A percentile compares a stretch with the other conserved stretches of the same genome.
Conservation (phyloP, 2,888 invertebrate genomes). For the Orchesella flavescens region DNA sequence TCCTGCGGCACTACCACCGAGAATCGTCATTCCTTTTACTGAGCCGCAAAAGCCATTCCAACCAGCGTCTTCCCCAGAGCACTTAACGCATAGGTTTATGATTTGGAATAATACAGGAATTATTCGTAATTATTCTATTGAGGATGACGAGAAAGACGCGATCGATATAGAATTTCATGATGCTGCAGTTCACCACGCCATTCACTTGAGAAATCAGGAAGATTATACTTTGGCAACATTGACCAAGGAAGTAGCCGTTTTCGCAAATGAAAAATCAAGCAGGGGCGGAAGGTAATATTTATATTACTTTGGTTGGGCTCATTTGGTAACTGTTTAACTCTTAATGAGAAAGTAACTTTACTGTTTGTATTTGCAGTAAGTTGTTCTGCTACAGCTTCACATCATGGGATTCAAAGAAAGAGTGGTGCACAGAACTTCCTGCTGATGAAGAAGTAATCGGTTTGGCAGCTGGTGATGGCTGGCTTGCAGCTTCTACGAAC, state of each 20-base stretch:
- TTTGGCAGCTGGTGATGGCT: slow-evolving; percentile 79
- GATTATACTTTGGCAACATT: slow-evolving; percentile 92
- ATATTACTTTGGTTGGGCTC: too few species aligned
- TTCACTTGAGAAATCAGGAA: slow-evolving; percentile 89
- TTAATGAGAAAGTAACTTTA: slow-evolving; percentile 75
- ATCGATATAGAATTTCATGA: slow-evolving; percentile 98
- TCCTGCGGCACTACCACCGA: slow-evolving; percentile 7
- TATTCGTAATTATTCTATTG: slow-evolving; percentile 84
- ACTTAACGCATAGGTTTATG: slow-evolving; percentile 87
- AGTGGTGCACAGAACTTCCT: slow-evolving; percentile 88
- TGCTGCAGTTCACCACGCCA: slow-evolving; percentile 87
- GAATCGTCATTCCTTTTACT: slow-evolving; percentile 66
- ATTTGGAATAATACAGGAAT: slow-evolving; percentile 95
- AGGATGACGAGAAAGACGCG: slow-evolving; percentile 78
- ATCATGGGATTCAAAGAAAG: slow-evolving; percentile 82
- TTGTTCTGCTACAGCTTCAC: slow-evolving; percentile 84
- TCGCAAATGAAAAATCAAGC: slow-evolving; percentile 78
- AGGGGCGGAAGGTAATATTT: slow-evolving; percentile 61
- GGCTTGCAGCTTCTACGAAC: slow-evolving; percentile 87
- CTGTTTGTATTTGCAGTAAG: slow-evolving; percentile 78
- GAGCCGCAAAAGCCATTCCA: slow-evolving; percentile 87
- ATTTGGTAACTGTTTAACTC: not conserved
- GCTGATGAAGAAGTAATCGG: slow-evolving; percentile 84
- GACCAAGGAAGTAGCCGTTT: slow-evolving; percentile 84
- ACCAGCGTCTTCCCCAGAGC: slow-evolving; percentile 88